Base-by-base conservation (phyloP, 53 echinoderm and acorn worm species). In the Patiria pectinifera region DNA sequence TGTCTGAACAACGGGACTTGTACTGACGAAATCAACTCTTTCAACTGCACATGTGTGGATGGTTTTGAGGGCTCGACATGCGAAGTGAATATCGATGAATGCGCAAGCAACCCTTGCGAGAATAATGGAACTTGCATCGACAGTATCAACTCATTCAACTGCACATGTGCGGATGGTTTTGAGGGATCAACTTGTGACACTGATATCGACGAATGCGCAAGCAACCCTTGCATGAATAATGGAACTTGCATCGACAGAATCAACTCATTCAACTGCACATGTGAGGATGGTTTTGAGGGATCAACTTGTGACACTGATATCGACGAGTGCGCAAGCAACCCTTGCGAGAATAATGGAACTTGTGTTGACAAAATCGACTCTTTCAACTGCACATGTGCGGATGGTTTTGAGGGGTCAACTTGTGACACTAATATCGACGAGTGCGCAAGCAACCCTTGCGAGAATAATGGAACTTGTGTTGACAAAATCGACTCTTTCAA, bases 401-500 rank as follows among this genome's bases (percentile, higher is more conserved):
- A 70, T 15, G 92, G 92, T 25, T 92, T 69, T 44, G 75, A 84
- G 58, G 92, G 92, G 1, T 4, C 71, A 2, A 46, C 45, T 11
- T 92, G 92, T 58, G 92, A 92, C 11, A 61, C n/a, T 3, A 77
- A 92, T 4, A 82, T 76, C 21, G 16, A 92, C 45, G 92, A 92
- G 49, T 92, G 92, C 61, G n/a, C 72, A 21, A 85, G 85, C 19
- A 16, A 11, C 16, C 70, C 85, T 18, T 92, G 92, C 76, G 2
- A 0, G 16, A 76, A 84, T 76, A 85, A 92, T 26, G 77, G 43
- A 5, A 91, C 75, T 22, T 91, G 91, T 91, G 25, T 23, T n/a
- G 83, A 91, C 46, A 4, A 47, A 63, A 14, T 80, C 8, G 53
- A 53, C 53, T 5, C 6, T 8, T 53, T 53, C 8, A 5, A 8